Conservation (phyloP, 2,888 invertebrate species). For the Drosophila lacicola region DNA sequence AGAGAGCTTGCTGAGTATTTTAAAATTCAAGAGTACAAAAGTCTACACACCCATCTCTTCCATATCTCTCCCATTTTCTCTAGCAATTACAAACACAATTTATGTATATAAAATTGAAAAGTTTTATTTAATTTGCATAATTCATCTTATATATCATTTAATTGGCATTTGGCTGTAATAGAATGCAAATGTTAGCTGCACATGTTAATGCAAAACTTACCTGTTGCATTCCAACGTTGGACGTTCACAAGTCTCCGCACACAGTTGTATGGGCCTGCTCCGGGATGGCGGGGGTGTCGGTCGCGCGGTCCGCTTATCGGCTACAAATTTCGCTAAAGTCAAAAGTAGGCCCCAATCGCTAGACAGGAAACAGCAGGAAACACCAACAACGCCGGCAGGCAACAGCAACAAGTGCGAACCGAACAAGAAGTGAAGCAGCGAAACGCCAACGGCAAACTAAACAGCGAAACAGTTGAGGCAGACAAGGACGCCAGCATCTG, state of each 20-base stretch:
- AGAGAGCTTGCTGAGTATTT: no score
- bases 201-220: slow-evolving; percentile 23
- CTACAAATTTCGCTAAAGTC: slow-evolving; percentile 73
- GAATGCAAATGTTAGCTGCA: slow-evolving; percentile 22
- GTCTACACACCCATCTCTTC: no score
- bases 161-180: slow-evolving; percentile 25
- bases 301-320: slow-evolving; percentile 20
- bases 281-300: neutral
- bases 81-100: neutral
- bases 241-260: neutral
- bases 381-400: slow-evolving; percentile 58
- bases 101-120: neutral
- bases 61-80: neutral
- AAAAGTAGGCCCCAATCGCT: slow-evolving; percentile 63
- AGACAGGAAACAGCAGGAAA: slow-evolving; percentile 61
- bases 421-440: slow-evolving; percentile 63
- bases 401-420: slow-evolving; percentile 60
- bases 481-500: slow-evolving; percentile 33
- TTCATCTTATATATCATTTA: neutral
- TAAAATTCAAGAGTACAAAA: no score
- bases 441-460: slow-evolving; percentile 65
- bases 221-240: slow-evolving; percentile 4
- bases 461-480: slow-evolving; percentile 40
- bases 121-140: slow-evolving; percentile 1
- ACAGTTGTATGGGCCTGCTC: neutral